Evolutionary conservation across 2,888 invertebrate species (phyloP).

Genomic region (Phalera bucephala): DNA sequence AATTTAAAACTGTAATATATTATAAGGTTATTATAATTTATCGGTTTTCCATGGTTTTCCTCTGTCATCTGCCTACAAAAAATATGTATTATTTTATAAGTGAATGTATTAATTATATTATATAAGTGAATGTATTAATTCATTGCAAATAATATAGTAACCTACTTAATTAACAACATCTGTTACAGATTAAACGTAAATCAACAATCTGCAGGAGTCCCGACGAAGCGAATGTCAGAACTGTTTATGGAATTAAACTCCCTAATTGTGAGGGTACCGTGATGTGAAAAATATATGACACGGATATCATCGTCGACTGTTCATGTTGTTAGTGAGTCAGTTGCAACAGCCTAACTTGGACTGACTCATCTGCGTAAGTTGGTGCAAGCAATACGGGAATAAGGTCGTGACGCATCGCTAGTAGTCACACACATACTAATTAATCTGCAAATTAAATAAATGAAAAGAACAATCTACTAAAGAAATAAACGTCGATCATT

Average conservation of each 20-base stretch:
- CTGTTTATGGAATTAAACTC: slow-evolving; percentile 5
- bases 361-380: slow-evolving; percentile 63
- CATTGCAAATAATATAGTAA: too few species aligned
- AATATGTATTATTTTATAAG: too few species aligned
- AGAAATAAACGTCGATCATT: background rate
- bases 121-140: too few species aligned
- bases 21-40: too few species aligned
- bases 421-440: slow-evolving; percentile 40
- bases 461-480: slow-evolving; percentile 1
- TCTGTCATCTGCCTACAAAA: too few species aligned
- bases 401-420: slow-evolving; percentile 63
- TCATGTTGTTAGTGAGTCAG: slow-evolving; percentile 53
- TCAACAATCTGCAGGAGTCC: background rate
- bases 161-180: too few species aligned
- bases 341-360: slow-evolving; percentile 50
- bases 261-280: slow-evolving; percentile 11
- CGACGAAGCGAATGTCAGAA: slow-evolving; percentile 1
- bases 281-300: slow-evolving; percentile 6
- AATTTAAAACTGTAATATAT: too few species aligned
- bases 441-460: slow-evolving; percentile 34
- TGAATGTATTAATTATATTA: too few species aligned
- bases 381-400: slow-evolving; percentile 51
- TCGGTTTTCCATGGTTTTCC: too few species aligned
- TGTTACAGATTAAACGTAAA: too few species aligned
- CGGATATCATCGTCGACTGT: slow-evolving; percentile 12